Evolutionary conservation across 2,797 vertebrate species (phyloP).

Genomic region (Typhlichthys subterraneus): DNA sequence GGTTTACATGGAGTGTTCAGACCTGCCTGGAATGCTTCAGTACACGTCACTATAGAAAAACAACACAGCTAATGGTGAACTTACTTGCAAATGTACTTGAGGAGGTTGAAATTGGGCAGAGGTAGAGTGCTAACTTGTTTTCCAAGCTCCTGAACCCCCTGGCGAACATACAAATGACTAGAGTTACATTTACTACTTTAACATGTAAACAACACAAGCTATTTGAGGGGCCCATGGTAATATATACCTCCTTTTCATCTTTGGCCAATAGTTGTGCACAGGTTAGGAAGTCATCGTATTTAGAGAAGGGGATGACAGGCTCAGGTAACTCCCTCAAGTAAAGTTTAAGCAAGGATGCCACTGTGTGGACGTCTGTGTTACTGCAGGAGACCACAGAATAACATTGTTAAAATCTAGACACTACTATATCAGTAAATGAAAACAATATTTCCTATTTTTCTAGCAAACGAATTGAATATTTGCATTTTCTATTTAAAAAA

Average conservation of each 20-base stretch:
- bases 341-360: constrained; percentile 93
- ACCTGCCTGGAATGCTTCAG: too few species aligned
- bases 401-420: too few species aligned
- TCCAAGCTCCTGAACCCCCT: constrained; percentile 91
- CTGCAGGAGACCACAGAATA: constrained; percentile 62
- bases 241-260: constrained; percentile 90
- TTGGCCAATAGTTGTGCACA: constrained; percentile 93
- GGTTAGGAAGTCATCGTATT: constrained; percentile 93
- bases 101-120: constrained; percentile 92
- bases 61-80: constrained; percentile 41
- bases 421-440: too few species aligned
- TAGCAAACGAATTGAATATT: too few species aligned
- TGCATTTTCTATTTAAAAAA: not conserved
- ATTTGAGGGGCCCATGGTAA: not conserved
- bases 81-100: constrained; percentile 98
- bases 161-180: constrained; percentile 20
- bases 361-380: constrained; percentile 95
- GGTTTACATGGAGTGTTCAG: too few species aligned
- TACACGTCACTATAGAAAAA: not conserved
- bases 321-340: constrained; percentile 95
- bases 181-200: not conserved
- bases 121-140: constrained; percentile 90
- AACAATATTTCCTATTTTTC: too few species aligned
- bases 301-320: constrained; percentile 93
- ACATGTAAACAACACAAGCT: constrained; percentile 5